A percentile compares a stretch with the other conserved stretches of the same genome.
phyloP scores from a whole-genome alignment of 2,888 invertebrate species.

The Cecidostiba fungosa region DNA sequence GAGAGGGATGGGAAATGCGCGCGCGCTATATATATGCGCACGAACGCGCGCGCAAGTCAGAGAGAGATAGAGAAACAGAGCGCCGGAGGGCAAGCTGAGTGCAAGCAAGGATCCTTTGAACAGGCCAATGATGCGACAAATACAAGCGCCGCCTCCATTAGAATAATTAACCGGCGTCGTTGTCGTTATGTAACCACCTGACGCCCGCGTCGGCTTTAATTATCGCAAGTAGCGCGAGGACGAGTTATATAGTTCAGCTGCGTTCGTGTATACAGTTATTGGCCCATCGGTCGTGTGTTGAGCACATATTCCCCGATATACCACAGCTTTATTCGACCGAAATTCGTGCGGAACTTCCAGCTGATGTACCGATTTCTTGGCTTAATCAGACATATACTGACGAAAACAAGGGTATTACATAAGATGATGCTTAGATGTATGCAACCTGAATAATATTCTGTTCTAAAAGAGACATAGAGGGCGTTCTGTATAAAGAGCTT shows the following conservation, averaged over 20 bases:
- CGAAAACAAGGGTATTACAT: neutral
- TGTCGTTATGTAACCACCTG: conserved; percentile 32
- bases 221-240: conserved; percentile 65
- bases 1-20: neutral
- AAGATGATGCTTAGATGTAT: too few species aligned
- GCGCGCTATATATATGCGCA: too few species aligned
- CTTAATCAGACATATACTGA: neutral
- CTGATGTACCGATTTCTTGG: neutral
- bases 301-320: neutral
- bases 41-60: neutral
- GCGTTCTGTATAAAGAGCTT: too few species aligned
- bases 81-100: neutral
- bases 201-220: conserved; percentile 62
- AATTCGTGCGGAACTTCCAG: neutral
- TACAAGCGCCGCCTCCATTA: conserved; percentile 72
- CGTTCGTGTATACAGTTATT: too few species aligned
- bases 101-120: conserved; percentile 69
- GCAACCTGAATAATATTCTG: too few species aligned
- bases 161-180: conserved; percentile 72
- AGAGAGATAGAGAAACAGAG: neutral
- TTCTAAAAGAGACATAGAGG: too few species aligned
- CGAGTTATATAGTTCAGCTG: neutral
- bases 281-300: neutral
- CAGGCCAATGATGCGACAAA: conserved; percentile 69
- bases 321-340: neutral